Evolutionary conservation across 2,888 invertebrate genomes (phyloP), one percentile per base, ranked within the genome.

Genomic region (Toxonevra muliebris): DNA sequence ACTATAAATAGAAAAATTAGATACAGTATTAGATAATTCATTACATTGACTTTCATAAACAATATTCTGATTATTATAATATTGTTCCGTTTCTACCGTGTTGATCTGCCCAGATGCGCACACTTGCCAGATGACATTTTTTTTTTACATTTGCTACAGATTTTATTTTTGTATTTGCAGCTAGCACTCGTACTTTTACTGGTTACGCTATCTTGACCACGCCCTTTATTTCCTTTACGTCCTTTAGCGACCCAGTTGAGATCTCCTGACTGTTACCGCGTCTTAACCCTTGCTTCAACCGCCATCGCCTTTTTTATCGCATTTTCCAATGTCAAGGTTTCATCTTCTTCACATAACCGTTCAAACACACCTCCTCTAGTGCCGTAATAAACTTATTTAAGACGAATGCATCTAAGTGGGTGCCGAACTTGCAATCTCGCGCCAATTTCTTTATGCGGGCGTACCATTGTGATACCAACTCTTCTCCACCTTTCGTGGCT

Each of bases 381-480:
- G 57, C 59, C 12, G 65, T 65, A 10, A 65, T 50, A 65, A 65
- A 65, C 48, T 65, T 65, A 48, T 65, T 65, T n/a, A 66, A 42
- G 12, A 65, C 59, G 19, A 65, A 65, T 11, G 11, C 41, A 11
- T 65, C 50, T 19, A 65, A 59, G n/a, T 65, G 65, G 5, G 52
- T 42, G 19, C 65, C 59, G 41, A 65, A 65, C 7, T 59, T 65
- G 53, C 65, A 65, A 11, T 58, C 50, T 50, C 43, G 58, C 8
- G 65, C 65, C 15, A 65, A 40, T 19, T 42, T 62, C 53, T 62
- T 62, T 52, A 62, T 7, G 7, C 62, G 62, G 12, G 62, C 62
- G 19, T 20, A 50, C 62, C 48, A 58, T 30, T 50, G 40, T 45
- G 48, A 17, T 57, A 53, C 15, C 50, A 41, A 45, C 48, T 5